phyloP scores from a whole-genome alignment of 2,888 invertebrate genomes.

The Cantharis flavilabris region DNA sequence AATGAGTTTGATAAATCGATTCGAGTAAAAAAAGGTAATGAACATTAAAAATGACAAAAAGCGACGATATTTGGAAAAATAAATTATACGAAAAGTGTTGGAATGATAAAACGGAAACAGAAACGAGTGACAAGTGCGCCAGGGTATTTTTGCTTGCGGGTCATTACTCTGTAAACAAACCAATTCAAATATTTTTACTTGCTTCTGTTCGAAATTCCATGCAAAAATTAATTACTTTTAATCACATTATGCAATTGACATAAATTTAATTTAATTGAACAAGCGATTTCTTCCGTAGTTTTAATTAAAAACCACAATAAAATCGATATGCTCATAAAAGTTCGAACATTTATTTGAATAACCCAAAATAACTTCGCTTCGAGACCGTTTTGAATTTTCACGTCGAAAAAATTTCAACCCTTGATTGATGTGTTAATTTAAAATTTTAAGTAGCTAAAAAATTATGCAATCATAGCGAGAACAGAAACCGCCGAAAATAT shows the following conservation, averaged over 20 bases:
- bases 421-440: neutral
- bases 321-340: neutral
- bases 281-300: neutral
- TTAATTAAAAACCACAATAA: neutral
- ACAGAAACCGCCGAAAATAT: neutral
- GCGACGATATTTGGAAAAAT: neutral
- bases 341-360: neutral
- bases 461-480: neutral
- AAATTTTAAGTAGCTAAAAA: neutral
- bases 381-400: neutral
- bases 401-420: neutral
- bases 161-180: conserved; percentile 34
- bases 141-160: conserved; percentile 32
- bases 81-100: conserved; percentile 5
- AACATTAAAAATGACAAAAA: neutral
- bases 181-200: conserved; percentile 5
- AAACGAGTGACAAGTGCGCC: conserved; percentile 16
- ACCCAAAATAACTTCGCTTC: neutral
- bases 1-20: neutral
- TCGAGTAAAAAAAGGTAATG: neutral
- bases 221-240: conserved; percentile 13
- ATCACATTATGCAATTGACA: conserved; percentile 4
- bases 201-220: conserved; percentile 5
- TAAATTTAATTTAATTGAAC: neutral
- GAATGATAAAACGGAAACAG: conserved; percentile 12